Percentiles rank a stretch among this genome's conserved stretches.
Evolutionary conservation across 2,888 invertebrate species (phyloP).

Genomic region (Lypha dubia): DNA sequence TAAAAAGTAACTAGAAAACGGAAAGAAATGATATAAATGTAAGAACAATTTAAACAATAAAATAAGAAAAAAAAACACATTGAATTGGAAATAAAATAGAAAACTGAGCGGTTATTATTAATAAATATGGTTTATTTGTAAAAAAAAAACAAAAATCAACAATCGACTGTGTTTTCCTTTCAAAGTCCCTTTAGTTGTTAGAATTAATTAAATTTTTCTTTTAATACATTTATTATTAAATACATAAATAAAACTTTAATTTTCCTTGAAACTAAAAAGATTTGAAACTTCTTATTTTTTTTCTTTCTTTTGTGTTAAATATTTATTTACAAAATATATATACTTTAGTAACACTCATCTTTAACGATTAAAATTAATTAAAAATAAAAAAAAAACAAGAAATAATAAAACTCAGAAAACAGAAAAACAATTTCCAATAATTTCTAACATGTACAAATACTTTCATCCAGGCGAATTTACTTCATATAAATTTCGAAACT

Average conservation of each 20-base stretch:
- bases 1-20: conserved; percentile 26
- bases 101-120: conserved; percentile 66
- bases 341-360: conserved; percentile 43
- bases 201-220: conserved; percentile 4
- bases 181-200: conserved; percentile 46
- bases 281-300: not conserved
- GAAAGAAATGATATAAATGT: conserved; percentile 63
- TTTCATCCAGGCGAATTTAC: not conserved
- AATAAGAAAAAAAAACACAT: conserved; percentile 31
- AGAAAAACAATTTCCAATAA: conserved; percentile 27
- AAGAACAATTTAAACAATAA: conserved; percentile 51
- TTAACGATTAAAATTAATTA: conserved; percentile 29
- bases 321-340: conserved; percentile 49
- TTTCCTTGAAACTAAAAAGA: conserved; percentile 13
- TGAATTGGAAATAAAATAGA: conserved; percentile 50
- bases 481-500: not conserved
- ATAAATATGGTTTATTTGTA: conserved; percentile 73
- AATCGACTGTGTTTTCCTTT: conserved; percentile 70
- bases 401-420: conserved; percentile 31
- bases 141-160: conserved; percentile 64
- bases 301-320: conserved; percentile 23
- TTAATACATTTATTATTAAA: not conserved
- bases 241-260: conserved; percentile 7
- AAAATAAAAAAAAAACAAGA: conserved; percentile 13
- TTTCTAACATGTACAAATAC: conserved; percentile 7